Evolutionary conservation across 2,797 vertebrate species (phyloP).

Genomic region (Sebastes melanostomus): DNA sequence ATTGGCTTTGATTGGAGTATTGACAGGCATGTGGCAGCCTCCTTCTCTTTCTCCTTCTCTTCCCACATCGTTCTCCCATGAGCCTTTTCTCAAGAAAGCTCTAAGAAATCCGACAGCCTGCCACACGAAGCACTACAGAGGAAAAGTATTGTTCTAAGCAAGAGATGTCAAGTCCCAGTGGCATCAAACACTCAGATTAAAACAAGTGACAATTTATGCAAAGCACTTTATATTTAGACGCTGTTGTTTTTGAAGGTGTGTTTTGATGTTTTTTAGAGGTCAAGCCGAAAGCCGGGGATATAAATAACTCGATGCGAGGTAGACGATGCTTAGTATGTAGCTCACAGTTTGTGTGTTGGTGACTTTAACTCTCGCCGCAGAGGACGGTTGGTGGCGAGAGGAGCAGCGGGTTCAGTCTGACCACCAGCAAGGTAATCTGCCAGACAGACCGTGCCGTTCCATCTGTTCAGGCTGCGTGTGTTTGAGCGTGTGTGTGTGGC

Average conservation of each 20-base stretch:
- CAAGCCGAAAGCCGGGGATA: slow-evolving; percentile 33
- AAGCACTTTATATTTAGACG: slow-evolving; percentile 60
- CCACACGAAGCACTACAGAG: neutral
- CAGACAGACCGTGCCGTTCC: slow-evolving; percentile 76
- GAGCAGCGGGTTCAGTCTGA: slow-evolving; percentile 58
- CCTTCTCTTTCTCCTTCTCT: slow-evolving; percentile 27
- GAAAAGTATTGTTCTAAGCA: slow-evolving; percentile 4
- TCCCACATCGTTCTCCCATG: slow-evolving; percentile 19
- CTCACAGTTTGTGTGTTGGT: slow-evolving; percentile 2
- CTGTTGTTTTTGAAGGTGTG: slow-evolving; percentile 37
- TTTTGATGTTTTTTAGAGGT: slow-evolving; percentile 56
- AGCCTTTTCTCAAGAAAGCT: slow-evolving; percentile 35
- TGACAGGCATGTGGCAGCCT: slow-evolving; percentile 72
- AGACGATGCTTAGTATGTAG: slow-evolving; percentile 21
- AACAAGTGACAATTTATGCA: slow-evolving; percentile 43
- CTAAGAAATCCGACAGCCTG: slow-evolving; percentile 30
- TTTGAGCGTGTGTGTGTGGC: slow-evolving; percentile 16
- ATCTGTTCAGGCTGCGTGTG: slow-evolving; percentile 70
- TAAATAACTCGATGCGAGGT: slow-evolving; percentile 47
- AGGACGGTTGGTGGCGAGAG: neutral
- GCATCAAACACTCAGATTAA: slow-evolving; percentile 27
- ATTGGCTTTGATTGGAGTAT: slow-evolving; percentile 67
- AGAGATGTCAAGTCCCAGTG: slow-evolving; percentile 8
- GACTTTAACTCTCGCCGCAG: slow-evolving; percentile 41
- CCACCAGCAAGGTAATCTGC: slow-evolving; percentile 70